Percentiles rank a stretch among this genome's conserved stretches.
phyloP scores from a whole-genome alignment of 92 coral and sea anemone genomes.

The Epizoanthus illoricatus region DNA sequence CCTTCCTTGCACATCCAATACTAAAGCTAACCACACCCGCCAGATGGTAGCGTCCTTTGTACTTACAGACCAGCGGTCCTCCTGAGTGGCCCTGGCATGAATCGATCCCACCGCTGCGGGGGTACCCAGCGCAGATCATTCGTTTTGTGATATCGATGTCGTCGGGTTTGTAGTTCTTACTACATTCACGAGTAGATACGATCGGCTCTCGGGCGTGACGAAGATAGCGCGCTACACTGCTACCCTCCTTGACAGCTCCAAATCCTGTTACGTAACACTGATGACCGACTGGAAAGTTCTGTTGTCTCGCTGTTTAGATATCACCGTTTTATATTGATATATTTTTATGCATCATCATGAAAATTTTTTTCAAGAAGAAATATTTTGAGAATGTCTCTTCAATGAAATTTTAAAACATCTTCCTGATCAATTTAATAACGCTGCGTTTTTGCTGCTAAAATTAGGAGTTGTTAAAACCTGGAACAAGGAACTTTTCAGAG shows the following conservation, averaged over 20 bases:
- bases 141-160: conserved; percentile 4
- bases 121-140: conserved; percentile 67
- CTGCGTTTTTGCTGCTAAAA: too few species aligned
- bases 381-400: too few species aligned
- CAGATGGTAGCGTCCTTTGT: conserved; percentile 45
- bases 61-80: conserved; percentile 58
- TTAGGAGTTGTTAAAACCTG: too few species aligned
- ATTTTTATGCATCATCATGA: too few species aligned
- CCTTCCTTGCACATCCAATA: conserved; percentile 49
- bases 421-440: too few species aligned
- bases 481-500: too few species aligned
- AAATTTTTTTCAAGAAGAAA: too few species aligned
- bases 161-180: not conserved
- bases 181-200: conserved; percentile 17
- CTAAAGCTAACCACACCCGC: conserved; percentile 62
- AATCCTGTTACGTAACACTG: conserved; percentile 56
- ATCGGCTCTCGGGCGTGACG: conserved; percentile 50
- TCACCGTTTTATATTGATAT: too few species aligned
- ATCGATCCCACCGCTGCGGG: conserved; percentile 43
- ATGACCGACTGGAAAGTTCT: conserved; percentile 38
- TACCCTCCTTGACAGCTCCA: conserved; percentile 41
- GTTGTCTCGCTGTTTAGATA: conserved; percentile 1
- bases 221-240: conserved; percentile 34
- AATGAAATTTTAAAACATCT: too few species aligned
- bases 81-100: conserved; percentile 71